Evolutionary conservation across 2,888 invertebrate genomes (phyloP).

Genomic region (Lycaena phlaeas): DNA sequence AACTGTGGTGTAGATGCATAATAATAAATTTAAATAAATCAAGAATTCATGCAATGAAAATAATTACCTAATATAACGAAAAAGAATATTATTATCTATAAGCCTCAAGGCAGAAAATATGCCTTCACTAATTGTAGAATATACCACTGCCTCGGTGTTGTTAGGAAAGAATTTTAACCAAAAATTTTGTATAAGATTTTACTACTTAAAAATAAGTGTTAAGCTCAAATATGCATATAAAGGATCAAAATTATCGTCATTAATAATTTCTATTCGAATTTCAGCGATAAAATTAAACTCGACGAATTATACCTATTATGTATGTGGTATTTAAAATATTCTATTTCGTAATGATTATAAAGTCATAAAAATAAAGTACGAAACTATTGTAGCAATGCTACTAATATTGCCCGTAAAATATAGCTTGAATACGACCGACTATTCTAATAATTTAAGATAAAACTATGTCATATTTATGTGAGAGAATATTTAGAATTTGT

Average conservation of each 20-base stretch:
- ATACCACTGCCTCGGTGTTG: constrained; percentile 60
- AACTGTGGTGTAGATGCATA: too few relatives aligned
- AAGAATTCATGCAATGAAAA: neutral
- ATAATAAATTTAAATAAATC: constrained; percentile 5
- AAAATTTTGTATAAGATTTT: constrained; percentile 40
- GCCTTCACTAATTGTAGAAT: constrained; percentile 20
- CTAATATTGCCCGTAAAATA: too few relatives aligned
- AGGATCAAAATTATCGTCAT: neutral
- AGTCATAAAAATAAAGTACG: too few relatives aligned
- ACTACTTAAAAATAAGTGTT: neutral
- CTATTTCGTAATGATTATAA: too few relatives aligned
- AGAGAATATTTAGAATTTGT: too few relatives aligned
- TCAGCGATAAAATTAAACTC: too few relatives aligned
- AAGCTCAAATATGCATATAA: constrained; percentile 3
- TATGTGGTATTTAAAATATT: too few relatives aligned
- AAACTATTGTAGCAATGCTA: too few relatives aligned
- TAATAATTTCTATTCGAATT: neutral
- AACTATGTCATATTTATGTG: too few relatives aligned
- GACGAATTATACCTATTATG: too few relatives aligned
- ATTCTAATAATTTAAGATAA: too few relatives aligned
- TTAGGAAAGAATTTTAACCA: constrained; percentile 41
- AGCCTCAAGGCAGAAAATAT: neutral
- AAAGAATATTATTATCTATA: neutral
- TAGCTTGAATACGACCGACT: too few relatives aligned
- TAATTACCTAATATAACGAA: neutral